Conservation (phyloP, 2,113 vertebrate species). For the Pogonocichla stellata region DNA sequence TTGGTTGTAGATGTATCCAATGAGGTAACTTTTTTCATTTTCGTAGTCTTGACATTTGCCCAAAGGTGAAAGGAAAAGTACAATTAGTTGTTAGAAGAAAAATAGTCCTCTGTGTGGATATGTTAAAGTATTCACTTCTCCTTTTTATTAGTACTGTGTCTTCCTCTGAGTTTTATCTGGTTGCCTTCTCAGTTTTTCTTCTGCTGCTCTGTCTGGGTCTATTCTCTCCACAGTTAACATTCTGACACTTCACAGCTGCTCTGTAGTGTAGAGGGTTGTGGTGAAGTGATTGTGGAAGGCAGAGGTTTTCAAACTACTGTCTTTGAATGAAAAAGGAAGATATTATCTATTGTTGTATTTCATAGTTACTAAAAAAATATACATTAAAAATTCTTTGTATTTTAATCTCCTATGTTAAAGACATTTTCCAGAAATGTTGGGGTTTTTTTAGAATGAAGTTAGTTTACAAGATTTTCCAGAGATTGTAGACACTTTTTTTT, state of each 20-base stretch:
- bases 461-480: not conserved
- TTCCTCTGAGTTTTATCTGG: not conserved
- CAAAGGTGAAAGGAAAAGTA: constrained; percentile 25
- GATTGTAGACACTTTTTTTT: not conserved
- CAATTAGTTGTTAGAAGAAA: not conserved
- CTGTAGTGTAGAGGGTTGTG: not conserved
- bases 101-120: not conserved
- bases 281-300: not conserved
- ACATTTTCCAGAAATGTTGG: not conserved
- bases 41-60: constrained; percentile 5
- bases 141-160: not conserved
- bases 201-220: not conserved
- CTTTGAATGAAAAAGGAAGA: not conserved
- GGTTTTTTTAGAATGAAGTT: not conserved
- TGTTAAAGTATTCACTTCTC: constrained; percentile 27
- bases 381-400: not conserved
- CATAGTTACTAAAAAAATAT: not conserved
- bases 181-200: not conserved
- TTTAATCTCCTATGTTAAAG: not conserved
- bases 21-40: constrained; percentile 76
- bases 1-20: constrained; percentile 87
- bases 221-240: rapidly evolving
- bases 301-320: not conserved
- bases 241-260: not conserved
- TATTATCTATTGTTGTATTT: not conserved